A percentile compares a stretch with the other conserved stretches of the same genome.
Conservation (phyloP, 2,797 vertebrate species). For the Hephaestus fuliginosus region DNA sequence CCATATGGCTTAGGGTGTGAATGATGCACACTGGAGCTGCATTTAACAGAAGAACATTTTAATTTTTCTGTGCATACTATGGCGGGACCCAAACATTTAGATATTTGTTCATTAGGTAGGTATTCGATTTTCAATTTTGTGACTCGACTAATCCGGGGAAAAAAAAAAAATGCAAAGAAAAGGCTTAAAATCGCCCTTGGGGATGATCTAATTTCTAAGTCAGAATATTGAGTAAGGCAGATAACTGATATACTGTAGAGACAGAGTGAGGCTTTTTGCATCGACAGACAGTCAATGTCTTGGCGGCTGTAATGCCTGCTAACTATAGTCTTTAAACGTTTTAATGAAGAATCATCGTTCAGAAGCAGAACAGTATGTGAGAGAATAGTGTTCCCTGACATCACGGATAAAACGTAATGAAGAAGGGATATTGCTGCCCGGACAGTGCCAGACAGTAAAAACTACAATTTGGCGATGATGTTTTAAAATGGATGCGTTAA, state of each 20-base stretch:
- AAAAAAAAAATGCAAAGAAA: background rate
- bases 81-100: too few relatives aligned
- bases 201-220: conserved; percentile 6
- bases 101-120: too few relatives aligned
- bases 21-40: background rate
- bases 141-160: too few relatives aligned
- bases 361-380: conserved; percentile 11
- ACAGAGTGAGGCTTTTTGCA: conserved; percentile 12
- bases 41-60: background rate
- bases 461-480: background rate
- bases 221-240: conserved; percentile 15
- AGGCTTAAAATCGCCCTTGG: too few relatives aligned
- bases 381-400: background rate
- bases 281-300: conserved; percentile 57
- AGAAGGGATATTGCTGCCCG: background rate
- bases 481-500: background rate
- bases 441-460: too few relatives aligned
- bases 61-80: background rate
- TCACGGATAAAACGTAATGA: background rate
- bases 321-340: conserved; percentile 49
- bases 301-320: conserved; percentile 49
- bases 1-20: background rate
- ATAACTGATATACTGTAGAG: conserved; percentile 33
- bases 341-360: conserved; percentile 46
- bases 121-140: too few relatives aligned